Evolutionary conservation across 2,888 invertebrate genomes (phyloP), one percentile per base, ranked within the genome.

Genomic region (Melangyna quadrimaculata): DNA sequence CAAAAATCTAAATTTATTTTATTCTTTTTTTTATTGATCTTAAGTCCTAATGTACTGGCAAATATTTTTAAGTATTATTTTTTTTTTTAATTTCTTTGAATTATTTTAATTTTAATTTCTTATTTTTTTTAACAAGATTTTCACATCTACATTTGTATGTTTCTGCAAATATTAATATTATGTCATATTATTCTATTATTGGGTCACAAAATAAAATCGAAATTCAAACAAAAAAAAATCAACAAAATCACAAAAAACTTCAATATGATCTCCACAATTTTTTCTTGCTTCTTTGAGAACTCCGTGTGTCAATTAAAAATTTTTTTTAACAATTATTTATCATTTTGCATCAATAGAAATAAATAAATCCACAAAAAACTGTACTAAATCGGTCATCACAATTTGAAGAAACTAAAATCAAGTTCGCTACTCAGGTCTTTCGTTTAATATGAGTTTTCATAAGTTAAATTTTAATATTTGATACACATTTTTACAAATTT

Each of bases 401-500:
- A 43, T 17, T 24, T 12, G 3, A n/a, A 27, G 0, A 40, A 27
- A 14, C 2, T 14, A 72, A 65, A 72, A n/a, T 55, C 17, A 6
- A 72, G 73, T 67, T 71, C 37, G 74, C 59, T 59, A 5, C 3
- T 40, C 78, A 71, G 22, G 71, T 84, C 83, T 82, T 82, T 81
- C 7, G 55, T 75, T 57, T 71, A n/a, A 1, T 10, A 29, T 45
- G 2, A 3, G 22, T 51, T 51, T 29, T 12, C 14, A 17, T 40
- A 45, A 65, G 14, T 65, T 1, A 29, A 27, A 45, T 45, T 45
- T 0, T 24, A 8, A 24, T 19, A 35, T 29, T 32, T 35, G 6
- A 8, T 19, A 27, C 45, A 19, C 29, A 8, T 35, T n/a, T 14
- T 24, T 22, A 9, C 35, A n/a, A 4, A 29, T 63, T 48, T 32